A percentile compares a stretch with the other conserved stretches of the same genome.
These are phyloP conservation scores for Caretta caretta DNA, from an alignment of 2,113 vertebrate species.

Conservation along the genomic window DNA sequence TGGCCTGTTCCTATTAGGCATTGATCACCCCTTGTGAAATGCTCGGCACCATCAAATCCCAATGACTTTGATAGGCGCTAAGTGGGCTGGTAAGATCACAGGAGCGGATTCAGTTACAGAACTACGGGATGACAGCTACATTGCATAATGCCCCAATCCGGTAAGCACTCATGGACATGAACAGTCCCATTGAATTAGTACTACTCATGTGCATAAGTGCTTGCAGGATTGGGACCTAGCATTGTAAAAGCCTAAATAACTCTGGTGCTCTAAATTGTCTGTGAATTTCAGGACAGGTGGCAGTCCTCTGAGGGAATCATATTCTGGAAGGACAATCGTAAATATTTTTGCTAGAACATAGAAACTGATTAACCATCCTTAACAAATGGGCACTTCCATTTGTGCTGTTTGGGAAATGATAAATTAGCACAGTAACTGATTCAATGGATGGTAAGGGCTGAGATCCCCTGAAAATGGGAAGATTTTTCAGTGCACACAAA, in stretches of 20 bases:
- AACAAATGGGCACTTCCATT: background rate
- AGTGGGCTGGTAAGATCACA: background rate
- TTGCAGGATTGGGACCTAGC: background rate
- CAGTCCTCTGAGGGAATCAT: rapidly evolving
- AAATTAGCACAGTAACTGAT: background rate
- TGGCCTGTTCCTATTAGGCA: background rate
- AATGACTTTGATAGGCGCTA: background rate
- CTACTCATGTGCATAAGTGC: background rate
- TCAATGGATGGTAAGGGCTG: background rate
- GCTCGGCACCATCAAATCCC: background rate
- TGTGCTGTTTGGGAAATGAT: background rate
- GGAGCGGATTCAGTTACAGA: background rate
- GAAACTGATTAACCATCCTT: background rate
- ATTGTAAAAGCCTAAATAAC: background rate
- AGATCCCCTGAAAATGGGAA: background rate
- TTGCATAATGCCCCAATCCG: background rate
- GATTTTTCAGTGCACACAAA: background rate
- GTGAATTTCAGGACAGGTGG: rapidly evolving
- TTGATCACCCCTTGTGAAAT: background rate
- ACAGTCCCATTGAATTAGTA: background rate
- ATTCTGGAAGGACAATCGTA: background rate
- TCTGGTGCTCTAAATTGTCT: background rate
- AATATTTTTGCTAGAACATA: background rate
- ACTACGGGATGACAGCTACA: background rate
- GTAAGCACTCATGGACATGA: background rate